phyloP scores from a whole-genome alignment of 2,888 invertebrate genomes.

The Schizotus pectinicornis region DNA sequence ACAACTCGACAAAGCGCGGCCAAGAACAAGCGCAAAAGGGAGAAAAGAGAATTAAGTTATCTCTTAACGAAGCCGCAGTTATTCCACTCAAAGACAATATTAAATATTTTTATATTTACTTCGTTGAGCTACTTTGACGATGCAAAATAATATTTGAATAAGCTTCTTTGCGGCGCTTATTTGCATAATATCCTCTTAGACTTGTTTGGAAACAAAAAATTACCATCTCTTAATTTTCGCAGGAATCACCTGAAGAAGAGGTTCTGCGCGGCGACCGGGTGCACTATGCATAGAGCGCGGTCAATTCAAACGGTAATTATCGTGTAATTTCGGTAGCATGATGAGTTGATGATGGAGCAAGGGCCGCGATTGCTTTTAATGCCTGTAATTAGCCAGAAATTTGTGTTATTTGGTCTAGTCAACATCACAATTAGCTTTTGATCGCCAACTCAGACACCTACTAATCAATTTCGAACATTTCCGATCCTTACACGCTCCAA shows the following conservation, averaged over 20 bases:
- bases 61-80: constrained; percentile 54
- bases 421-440: constrained; percentile 46
- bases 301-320: constrained; percentile 40
- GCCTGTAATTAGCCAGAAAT: constrained; percentile 51
- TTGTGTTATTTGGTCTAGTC: constrained; percentile 52
- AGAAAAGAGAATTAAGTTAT: constrained; percentile 51
- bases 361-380: constrained; percentile 51
- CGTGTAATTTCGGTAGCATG: constrained; percentile 51
- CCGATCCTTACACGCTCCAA: neutral
- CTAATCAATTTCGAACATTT: constrained; percentile 14
- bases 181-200: constrained; percentile 42
- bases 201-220: constrained; percentile 30
- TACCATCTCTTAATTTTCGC: constrained; percentile 23
- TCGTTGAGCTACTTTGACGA: constrained; percentile 48
- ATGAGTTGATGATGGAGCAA: constrained; percentile 46
- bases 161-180: constrained; percentile 47
- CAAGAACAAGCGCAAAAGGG: constrained; percentile 37
- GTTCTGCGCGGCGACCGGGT: neutral
- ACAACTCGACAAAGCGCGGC: constrained; percentile 36
- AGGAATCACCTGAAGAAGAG: neutral
- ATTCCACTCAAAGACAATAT: constrained; percentile 53
- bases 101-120: constrained; percentile 55
- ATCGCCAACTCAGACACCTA: constrained; percentile 18
- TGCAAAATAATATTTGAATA: constrained; percentile 49
- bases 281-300: constrained; percentile 25